These are phyloP conservation scores for Macrobrachium nipponense DNA, from an alignment of 1,140 invertebrate species.

Conservation along the genomic window DNA sequence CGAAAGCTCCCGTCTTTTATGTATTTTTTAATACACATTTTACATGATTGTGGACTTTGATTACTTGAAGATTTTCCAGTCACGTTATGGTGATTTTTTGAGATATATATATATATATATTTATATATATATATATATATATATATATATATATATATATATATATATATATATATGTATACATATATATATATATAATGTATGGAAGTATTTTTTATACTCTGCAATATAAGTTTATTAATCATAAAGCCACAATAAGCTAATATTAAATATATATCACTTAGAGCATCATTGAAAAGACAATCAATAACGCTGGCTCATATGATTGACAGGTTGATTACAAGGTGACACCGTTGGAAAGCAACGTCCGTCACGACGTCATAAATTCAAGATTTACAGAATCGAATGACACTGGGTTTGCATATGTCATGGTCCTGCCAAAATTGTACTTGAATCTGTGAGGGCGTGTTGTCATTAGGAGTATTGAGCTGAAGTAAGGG, in stretches of 20 bases:
- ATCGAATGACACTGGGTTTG: neutral
- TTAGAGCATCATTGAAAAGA: too few species aligned
- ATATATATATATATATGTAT: neutral
- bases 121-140: slow-evolving; percentile 1
- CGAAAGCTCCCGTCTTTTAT: too few species aligned
- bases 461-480: neutral
- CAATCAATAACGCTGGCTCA: too few species aligned
- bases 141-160: neutral
- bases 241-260: too few species aligned
- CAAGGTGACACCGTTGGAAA: too few species aligned
- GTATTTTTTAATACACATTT: too few species aligned
- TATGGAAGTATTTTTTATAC: neutral
- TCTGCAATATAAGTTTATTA: neutral
- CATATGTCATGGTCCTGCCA: neutral
- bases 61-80: too few species aligned
- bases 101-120: neutral
- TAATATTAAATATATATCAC: too few species aligned
- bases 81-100: too few species aligned
- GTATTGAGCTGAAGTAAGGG: too few species aligned
- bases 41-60: too few species aligned
- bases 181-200: neutral
- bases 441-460: neutral
- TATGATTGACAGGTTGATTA: too few species aligned
- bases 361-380: neutral
- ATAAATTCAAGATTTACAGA: neutral